These are phyloP conservation scores for Caenorhabditis brenneri DNA, from an alignment of 1,140 invertebrate species.

Conservation along the genomic window DNA sequence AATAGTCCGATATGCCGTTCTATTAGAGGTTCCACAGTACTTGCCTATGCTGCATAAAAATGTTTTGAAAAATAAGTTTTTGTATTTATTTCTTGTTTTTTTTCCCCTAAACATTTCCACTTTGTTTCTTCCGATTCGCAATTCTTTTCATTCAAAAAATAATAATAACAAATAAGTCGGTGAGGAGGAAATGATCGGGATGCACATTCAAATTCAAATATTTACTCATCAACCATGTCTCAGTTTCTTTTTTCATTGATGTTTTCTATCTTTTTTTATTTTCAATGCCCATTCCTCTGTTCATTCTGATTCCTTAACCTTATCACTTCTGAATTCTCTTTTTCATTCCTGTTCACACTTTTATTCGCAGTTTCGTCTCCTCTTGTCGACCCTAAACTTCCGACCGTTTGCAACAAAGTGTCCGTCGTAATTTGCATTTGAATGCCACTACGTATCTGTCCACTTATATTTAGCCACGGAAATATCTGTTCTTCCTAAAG, in stretches of 20 bases:
- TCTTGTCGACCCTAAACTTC: not conserved
- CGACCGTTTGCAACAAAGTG: constrained; percentile 20
- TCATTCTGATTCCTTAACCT: not conserved
- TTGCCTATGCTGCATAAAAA: no score
- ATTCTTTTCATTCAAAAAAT: not conserved
- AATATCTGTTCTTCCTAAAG: not conserved
- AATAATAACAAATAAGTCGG: not conserved
- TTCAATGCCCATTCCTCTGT: not conserved
- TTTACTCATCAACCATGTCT: constrained; percentile 22
- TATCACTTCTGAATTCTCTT: not conserved
- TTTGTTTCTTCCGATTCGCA: no score
- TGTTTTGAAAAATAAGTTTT: no score
- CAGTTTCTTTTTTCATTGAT: not conserved
- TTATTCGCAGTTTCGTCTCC: not conserved
- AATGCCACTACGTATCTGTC: not conserved
- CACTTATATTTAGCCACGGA: not conserved
- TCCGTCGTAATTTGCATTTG: constrained; percentile 40
- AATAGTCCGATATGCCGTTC: no score
- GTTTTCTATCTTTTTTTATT: not conserved
- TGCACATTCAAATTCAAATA: constrained; percentile 20
- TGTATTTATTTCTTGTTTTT: not conserved
- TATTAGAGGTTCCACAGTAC: no score
- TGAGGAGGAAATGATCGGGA: not conserved
- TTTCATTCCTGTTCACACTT: not conserved
- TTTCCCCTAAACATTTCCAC: no score